Conservation (phyloP, 2,888 invertebrate genomes). For the Leucoma salicis region DNA sequence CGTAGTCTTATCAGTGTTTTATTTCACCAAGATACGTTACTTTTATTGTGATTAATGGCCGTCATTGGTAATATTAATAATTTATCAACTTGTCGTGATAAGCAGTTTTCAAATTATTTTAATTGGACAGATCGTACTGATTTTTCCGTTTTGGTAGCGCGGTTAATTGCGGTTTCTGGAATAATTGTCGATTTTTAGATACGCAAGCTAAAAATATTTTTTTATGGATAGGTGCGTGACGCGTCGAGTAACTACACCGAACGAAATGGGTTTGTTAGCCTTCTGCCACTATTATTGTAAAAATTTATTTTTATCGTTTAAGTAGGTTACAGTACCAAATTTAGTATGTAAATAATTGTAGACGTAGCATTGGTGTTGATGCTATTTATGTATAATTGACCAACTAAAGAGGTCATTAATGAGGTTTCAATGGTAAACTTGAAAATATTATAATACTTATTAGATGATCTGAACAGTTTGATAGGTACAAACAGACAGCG, state of each 20-base stretch:
- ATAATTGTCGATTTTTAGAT: constrained; percentile 69
- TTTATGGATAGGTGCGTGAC: constrained; percentile 70
- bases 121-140: constrained; percentile 60
- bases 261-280: constrained; percentile 73
- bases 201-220: constrained; percentile 69
- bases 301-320: constrained; percentile 58
- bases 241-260: constrained; percentile 57
- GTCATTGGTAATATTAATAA: too few relatives aligned
- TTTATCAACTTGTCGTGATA: too few relatives aligned
- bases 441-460: too few relatives aligned
- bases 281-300: constrained; percentile 61
- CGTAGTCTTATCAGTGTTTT: too few relatives aligned
- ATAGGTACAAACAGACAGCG: too few relatives aligned
- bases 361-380: too few relatives aligned
- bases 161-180: constrained; percentile 64
- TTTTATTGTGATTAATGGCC: too few relatives aligned
- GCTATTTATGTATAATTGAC: too few relatives aligned
- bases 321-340: constrained; percentile 41
- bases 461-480: too few relatives aligned
- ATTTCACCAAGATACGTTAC: too few relatives aligned
- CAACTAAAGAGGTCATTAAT: too few relatives aligned
- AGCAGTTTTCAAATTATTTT: constrained; percentile 44
- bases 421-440: too few relatives aligned
- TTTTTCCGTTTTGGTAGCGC: constrained; percentile 51
- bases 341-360: constrained; percentile 20